Evolutionary conservation across 2,888 invertebrate genomes (phyloP), one percentile per base, ranked within the genome.

Genomic region (Rhodophaea formosa): DNA sequence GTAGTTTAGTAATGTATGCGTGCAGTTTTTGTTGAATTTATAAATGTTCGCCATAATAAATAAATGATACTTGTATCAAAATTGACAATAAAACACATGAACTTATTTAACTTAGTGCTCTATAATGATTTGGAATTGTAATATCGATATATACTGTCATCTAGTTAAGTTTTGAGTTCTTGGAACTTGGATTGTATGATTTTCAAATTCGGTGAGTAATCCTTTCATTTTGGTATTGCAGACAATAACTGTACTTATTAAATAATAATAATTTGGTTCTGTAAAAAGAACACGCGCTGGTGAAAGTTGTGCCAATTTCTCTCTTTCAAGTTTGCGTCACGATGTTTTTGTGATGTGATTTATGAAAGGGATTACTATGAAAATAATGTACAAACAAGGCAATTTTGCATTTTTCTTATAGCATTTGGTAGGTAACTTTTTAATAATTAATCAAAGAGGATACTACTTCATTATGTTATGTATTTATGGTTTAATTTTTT

Each of bases 141-240:
- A 65, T 65, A 66, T 67, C 62, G 68, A 62, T 67, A 58, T 67
- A 58, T 60, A 65, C 64, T 65, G 23, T 59, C 64, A 72, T 70
- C 72, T 77, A 72, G 75, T 77, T 75, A 72, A 76, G 75, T 74
- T 78, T 74, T 69, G 72, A 81, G 78, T 86, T 86, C 86, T 83
- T 75, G 80, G 87, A 87, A 88, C 83, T 80, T 85, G 81, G 86
- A 86, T 84, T 85, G 80, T 83, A 80, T 80, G 80, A 80, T 73
- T 80, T 76, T 71, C 71, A 72, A 72, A 77, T 80, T 82, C 74
- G 85, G 88, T 88, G 84, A 88, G 88, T 87, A 87, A 86, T 83
- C 65, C 69, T 70, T 73, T 67, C 63, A 62, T 64, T 65, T 59
- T 62, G 63, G 62, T 61, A 61, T 65, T 59, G 59, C 10, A 30